Percentiles rank a stretch among this genome's conserved stretches.
These are phyloP conservation scores for Drosophila stalkeri DNA, from an alignment of 2,888 invertebrate genomes.

Conservation along the genomic window DNA sequence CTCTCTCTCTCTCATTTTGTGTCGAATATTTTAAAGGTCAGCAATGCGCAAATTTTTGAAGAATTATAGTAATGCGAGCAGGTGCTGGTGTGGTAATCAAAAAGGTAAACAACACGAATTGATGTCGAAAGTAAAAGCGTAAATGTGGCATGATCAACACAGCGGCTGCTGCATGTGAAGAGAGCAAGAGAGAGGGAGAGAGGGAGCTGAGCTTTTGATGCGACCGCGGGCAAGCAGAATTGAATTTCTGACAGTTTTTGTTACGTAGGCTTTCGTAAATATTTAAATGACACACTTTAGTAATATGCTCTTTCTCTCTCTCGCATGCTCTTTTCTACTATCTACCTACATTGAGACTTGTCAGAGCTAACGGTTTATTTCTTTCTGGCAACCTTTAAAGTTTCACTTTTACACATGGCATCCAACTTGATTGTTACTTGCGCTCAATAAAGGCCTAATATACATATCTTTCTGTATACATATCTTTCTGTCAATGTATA, in stretches of 20 bases:
- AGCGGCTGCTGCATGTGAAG: constrained; percentile 23
- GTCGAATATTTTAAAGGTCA: constrained; percentile 37
- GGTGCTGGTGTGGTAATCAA: constrained; percentile 6
- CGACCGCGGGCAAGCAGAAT: constrained; percentile 39
- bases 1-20: neutral
- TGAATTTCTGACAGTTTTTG: constrained; percentile 22
- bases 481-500: neutral
- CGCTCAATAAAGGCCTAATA: constrained; percentile 16
- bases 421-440: constrained; percentile 10
- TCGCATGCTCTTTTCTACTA: neutral
- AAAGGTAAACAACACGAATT: constrained; percentile 23
- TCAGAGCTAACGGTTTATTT: constrained; percentile 43
- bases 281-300: constrained; percentile 65
- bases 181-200: neutral
- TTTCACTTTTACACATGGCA: constrained; percentile 52
- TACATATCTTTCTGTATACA: neutral
- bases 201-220: constrained; percentile 19
- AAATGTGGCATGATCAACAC: constrained; percentile 29
- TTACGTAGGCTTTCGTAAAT: constrained; percentile 48
- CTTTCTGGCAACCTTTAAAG: constrained; percentile 29
- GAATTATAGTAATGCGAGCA: constrained; percentile 13
- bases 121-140: constrained; percentile 52
- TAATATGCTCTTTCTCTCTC: constrained; percentile 11
- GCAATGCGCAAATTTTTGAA: constrained; percentile 9
- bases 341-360: constrained; percentile 11